Evolutionary conservation across 2,888 invertebrate species (phyloP), one percentile per base, ranked within the genome.

Genomic region (Cecidostiba fungosa): DNA sequence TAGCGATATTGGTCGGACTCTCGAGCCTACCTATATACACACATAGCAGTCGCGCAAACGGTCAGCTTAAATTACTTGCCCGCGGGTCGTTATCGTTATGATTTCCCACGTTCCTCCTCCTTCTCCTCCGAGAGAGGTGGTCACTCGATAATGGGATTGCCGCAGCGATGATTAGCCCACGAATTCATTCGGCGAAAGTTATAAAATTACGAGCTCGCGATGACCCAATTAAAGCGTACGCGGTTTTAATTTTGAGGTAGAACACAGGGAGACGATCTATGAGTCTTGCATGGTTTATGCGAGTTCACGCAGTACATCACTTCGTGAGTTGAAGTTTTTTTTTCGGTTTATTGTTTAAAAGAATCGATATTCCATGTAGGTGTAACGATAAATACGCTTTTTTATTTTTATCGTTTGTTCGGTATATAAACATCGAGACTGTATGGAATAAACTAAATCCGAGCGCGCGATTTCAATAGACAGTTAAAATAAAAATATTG

Each of bases 151-250:
- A 77, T 78, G 81, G 62, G 16, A 84, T 79, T 43, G 82, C 39
- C 29, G 14, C 36, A 19, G 29, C 26, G 39, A 74, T 78, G 72
- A 82, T 73, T 78, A 59, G 77, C 66, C 26, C 23, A 2, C 32
- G 32, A 66, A 78, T 73, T 82, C 77, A 69, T 50, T 81, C 59
- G 5, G 36, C 36, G 29, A 73, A 73, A 62, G 66, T 79, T 74
- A 74, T 79, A 76, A 76, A 84, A 76, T 84, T 76, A 69, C 59
- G 43, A 43, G 79, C 26, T 76, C 72, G 62, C 72, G 83, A 79
- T 84, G 84, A 79, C 79, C 84, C 66, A 79, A 84, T 84, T 79
- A 74, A 70, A 82, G 36, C 47, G 29, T 19, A 6, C 26, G 12
- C 43, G 26, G 26, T 19, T 76, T 32, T 73, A 59, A 72, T 77